Base-by-base conservation (phyloP, 2,888 invertebrate species). In the Helicoverpa assulta region DNA sequence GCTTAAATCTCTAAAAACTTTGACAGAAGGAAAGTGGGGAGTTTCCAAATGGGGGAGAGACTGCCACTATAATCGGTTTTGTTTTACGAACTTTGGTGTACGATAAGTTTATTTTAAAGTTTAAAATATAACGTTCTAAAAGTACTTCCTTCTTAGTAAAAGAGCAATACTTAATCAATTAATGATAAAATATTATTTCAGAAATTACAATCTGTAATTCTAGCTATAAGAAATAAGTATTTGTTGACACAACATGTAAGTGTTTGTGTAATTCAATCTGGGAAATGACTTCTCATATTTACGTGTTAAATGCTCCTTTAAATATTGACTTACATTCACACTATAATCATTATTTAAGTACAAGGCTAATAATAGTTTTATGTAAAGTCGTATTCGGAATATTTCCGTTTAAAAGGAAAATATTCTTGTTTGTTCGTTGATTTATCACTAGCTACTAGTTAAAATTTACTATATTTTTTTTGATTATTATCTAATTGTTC, bases 1-100 rank as follows among this genome's bases (percentile, higher is more conserved):
- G 67, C 61, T 75, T 73, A 66, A 61, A 54, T 60, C 61, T 66
- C 47, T 78, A 61, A 77, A 74, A 78, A 73, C 73, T 78, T 78
- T 51, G 52, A 43, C 65, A 37, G 52, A n/a, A 59, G 37, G 54
- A 62, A 62, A 75, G 61, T 73, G 5, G 47, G 29, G 66, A 33
- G 51, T 33, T 59, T 52, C 40, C 3, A 55, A 61, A 73, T 50
- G 16, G 51, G 43, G 33, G 51, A 52, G 47, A 58, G 64, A 65
- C 60, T 57, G 61, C 10, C 21, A 50, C 53, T 58, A 66, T 78
- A 61, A 73, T 66, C 33, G 21, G 50, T 63, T 77, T 71, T 63
- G 55, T 55, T 76, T 43, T 26, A 18, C 10, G 7, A 50, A 76
- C 43, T 69, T 69, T 57, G 56, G 56, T 50, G 40, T 5, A 57